Percentiles rank a stretch among this genome's conserved stretches.
phyloP scores from a whole-genome alignment of 1,140 invertebrate species.

The Drosophila seguyi region DNA sequence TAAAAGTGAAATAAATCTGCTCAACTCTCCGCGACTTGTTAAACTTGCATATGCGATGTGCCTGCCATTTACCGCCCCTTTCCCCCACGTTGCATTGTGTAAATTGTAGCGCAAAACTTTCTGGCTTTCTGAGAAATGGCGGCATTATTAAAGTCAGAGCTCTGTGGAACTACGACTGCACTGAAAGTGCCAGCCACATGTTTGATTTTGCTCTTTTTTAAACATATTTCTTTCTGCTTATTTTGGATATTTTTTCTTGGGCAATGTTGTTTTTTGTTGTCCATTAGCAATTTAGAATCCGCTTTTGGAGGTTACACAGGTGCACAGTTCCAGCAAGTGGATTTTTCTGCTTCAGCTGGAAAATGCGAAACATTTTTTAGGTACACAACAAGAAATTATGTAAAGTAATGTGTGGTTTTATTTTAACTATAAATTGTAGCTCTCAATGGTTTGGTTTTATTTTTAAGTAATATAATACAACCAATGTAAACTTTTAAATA shows the following conservation, averaged over 20 bases:
- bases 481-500: too few relatives aligned
- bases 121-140: conserved; percentile 59
- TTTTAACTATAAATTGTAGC: too few relatives aligned
- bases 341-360: conserved; percentile 43
- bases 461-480: too few relatives aligned
- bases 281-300: conserved; percentile 74
- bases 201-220: not conserved
- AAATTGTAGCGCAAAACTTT: conserved; percentile 65
- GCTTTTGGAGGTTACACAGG: conserved; percentile 37
- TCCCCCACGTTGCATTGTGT: conserved; percentile 51
- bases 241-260: conserved; percentile 6
- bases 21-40: conserved; percentile 13
- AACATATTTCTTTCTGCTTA: conserved; percentile 1
- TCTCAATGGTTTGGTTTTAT: too few relatives aligned
- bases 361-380: conserved; percentile 66
- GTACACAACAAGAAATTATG: conserved; percentile 2
- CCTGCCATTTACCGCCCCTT: conserved; percentile 3
- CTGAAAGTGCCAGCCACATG: conserved; percentile 28
- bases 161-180: conserved; percentile 7
- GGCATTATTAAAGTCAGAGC: conserved; percentile 62
- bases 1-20: conserved; percentile 73
- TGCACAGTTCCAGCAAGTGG: conserved; percentile 30
- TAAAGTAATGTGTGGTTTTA: too few relatives aligned
- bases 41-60: conserved; percentile 49
- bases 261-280: conserved; percentile 27